Conservation (phyloP, 2,113 vertebrate genomes). For the Oryzias curvinotus region DNA sequence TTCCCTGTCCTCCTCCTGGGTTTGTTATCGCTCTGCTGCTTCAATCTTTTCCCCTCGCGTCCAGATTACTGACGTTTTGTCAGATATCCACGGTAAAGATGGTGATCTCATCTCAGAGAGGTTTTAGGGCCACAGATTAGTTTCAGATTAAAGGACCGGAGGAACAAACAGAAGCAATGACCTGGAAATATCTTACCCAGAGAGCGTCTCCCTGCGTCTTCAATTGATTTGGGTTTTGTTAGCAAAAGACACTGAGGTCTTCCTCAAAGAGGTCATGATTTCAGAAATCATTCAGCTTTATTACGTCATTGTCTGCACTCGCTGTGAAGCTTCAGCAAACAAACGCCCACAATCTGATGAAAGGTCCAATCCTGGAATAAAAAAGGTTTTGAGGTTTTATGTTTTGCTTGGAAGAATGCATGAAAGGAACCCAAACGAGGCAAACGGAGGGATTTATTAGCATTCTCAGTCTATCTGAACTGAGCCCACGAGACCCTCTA, state of each 20-base stretch:
- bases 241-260: neutral
- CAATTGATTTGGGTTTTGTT: neutral
- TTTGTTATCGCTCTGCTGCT: neutral
- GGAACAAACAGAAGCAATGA: neutral
- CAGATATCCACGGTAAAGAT: neutral
- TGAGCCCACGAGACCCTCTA: no score
- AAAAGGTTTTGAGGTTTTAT: no score
- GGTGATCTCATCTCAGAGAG: neutral
- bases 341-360: no score
- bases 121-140: conserved; percentile 5
- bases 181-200: neutral
- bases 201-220: neutral
- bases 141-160: conserved; percentile 1
- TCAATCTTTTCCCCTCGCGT: neutral
- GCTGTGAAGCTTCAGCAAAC: no score
- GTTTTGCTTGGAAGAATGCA: no score
- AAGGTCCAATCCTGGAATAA: no score
- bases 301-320: no score
- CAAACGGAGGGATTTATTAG: no score
- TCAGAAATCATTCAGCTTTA: no score
- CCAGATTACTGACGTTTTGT: conserved; percentile 14
- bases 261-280: no score
- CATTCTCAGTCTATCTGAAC: no score
- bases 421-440: no score
- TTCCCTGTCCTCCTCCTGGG: neutral